Evolutionary conservation across 2,113 vertebrate genomes (phyloP).

Genomic region (Protobothrops mucrosquamatus): DNA sequence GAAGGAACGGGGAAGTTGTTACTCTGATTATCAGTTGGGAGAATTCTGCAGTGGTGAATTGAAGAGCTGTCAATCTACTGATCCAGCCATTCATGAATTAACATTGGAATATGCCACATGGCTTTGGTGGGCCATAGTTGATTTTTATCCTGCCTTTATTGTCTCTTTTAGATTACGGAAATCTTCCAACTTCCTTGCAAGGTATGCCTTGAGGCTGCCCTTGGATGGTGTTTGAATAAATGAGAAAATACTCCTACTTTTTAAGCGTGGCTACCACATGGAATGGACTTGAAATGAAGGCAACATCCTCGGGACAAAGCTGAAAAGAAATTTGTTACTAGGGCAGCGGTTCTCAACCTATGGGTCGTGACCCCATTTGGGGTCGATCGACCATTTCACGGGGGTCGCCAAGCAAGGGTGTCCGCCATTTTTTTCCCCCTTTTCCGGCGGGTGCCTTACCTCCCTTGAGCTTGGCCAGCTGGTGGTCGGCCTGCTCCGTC

Average conservation of each 20-base stretch:
- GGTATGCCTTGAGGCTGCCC: not conserved
- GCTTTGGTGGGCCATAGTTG: not conserved
- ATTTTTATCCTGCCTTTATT: not conserved
- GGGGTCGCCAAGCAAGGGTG: no score
- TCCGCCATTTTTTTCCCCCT: no score
- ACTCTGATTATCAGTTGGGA: not conserved
- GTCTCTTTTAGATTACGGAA: not conserved
- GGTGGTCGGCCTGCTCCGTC: no score
- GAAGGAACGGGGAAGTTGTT: not conserved
- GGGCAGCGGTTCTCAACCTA: no score
- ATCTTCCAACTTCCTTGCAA: not conserved
- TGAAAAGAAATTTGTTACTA: not conserved
- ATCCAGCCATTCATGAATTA: not conserved
- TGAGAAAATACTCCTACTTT: not conserved
- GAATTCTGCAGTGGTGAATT: not conserved
- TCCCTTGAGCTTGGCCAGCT: no score
- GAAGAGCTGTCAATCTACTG: not conserved
- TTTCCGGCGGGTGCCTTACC: no score
- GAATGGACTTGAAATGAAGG: not conserved
- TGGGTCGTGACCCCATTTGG: no score
- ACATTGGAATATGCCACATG: not conserved
- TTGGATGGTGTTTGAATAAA: not conserved
- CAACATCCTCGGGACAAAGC: not conserved
- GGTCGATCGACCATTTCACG: no score
- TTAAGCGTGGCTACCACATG: not conserved